A percentile compares a stretch with the other conserved stretches of the same genome.
Conservation (phyloP, 1,140 invertebrate genomes). For the Eumaeus atala region DNA sequence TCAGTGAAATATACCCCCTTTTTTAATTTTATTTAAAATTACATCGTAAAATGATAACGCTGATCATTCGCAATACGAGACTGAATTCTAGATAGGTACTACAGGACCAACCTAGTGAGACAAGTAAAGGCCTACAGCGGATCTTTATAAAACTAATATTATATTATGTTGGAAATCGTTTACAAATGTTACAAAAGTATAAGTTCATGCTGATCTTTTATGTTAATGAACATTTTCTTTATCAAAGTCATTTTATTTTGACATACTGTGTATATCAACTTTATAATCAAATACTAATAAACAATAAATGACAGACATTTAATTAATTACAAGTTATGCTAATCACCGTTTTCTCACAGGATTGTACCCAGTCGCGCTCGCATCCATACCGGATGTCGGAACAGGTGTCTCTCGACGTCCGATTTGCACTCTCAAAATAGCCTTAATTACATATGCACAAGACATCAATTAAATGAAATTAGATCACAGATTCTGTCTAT, state of each 20-base stretch:
- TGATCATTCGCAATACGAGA: too few relatives aligned
- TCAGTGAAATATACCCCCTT: too few relatives aligned
- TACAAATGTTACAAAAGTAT: too few relatives aligned
- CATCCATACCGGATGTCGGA: conserved; percentile 47
- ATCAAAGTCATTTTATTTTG: neutral
- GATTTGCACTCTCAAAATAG: conserved; percentile 17
- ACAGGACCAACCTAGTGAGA: too few relatives aligned
- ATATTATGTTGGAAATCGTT: too few relatives aligned
- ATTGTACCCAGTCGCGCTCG: conserved; percentile 32
- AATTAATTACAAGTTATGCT: conserved; percentile 1
- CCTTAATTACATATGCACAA: conserved; percentile 19
- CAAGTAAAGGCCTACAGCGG: too few relatives aligned
- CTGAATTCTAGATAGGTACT: too few relatives aligned
- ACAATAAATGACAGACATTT: neutral
- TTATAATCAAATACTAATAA: conserved; percentile 8
- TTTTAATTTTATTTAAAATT: too few relatives aligned
- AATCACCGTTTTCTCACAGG: conserved; percentile 16
- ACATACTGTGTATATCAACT: neutral
- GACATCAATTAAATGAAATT: conserved; percentile 4
- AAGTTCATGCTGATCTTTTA: too few relatives aligned
- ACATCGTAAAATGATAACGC: too few relatives aligned
- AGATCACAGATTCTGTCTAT: conserved; percentile 7
- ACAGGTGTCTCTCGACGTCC: conserved; percentile 49
- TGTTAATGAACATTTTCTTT: too few relatives aligned
- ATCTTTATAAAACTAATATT: too few relatives aligned